Evolutionary conservation across 2,888 invertebrate species (phyloP).

Genomic region (Chymomyza amoena): DNA sequence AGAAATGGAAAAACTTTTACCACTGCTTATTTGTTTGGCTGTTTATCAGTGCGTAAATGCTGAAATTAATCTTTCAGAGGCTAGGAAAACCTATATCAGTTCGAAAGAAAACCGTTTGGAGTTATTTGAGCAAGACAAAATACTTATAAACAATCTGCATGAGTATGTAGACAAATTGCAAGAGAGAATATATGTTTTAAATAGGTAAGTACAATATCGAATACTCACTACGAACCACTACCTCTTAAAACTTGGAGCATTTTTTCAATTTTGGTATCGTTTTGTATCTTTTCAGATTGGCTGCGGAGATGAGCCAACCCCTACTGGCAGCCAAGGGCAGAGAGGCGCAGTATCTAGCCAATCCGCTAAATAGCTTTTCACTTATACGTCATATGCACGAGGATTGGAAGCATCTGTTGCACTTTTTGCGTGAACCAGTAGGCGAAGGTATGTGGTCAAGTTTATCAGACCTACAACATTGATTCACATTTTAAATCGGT

Average conservation of each 20-base stretch:
- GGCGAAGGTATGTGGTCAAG: slow-evolving; percentile 28
- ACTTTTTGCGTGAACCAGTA: slow-evolving; percentile 16
- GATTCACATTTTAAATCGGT: no score
- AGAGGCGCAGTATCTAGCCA: slow-evolving; percentile 36
- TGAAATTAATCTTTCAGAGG: not conserved
- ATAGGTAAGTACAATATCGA: no score
- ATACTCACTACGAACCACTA: no score
- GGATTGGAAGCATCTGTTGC: slow-evolving; percentile 36
- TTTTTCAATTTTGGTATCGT: not conserved
- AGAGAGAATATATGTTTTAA: slow-evolving; percentile 12
- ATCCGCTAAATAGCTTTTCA: slow-evolving; percentile 44
- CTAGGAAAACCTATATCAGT: not conserved
- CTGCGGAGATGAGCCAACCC: slow-evolving; percentile 15
- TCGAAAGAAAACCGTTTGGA: not conserved
- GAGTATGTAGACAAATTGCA: slow-evolving; percentile 8
- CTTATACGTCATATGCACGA: slow-evolving; percentile 40
- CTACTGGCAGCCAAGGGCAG: slow-evolving; percentile 15
- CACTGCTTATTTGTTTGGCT: not conserved
- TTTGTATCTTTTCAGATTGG: slow-evolving; percentile 20
- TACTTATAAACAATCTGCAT: not conserved
- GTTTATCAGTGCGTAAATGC: not conserved
- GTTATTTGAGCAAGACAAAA: not conserved
- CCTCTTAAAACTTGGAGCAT: no score
- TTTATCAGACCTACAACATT: not conserved
- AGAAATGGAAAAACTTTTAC: not conserved